Evolutionary conservation across 2,113 vertebrate genomes (phyloP).

Genomic region (Ursus arctos): DNA sequence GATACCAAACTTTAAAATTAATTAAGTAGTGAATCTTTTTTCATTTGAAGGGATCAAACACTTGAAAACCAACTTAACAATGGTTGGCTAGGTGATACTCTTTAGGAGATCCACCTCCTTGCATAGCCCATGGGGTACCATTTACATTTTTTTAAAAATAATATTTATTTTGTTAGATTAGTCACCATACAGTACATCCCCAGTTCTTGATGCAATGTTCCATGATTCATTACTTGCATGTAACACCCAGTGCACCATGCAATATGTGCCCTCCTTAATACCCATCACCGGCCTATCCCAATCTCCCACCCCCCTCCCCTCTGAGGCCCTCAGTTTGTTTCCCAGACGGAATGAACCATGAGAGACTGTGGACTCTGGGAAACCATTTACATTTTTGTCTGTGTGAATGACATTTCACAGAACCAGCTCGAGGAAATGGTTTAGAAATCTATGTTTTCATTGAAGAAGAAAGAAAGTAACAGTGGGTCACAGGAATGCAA

Average conservation of each 20-base stretch:
- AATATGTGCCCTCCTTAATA: too few relatives aligned
- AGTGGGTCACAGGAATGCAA: not conserved
- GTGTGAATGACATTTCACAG: not conserved
- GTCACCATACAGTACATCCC: too few relatives aligned
- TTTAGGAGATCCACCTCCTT: not conserved
- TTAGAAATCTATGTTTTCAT: not conserved
- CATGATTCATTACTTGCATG: too few relatives aligned
- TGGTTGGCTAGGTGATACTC: not conserved
- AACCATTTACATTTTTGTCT: not conserved
- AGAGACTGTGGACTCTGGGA: too few relatives aligned
- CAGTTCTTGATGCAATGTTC: too few relatives aligned
- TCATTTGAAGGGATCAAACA: not conserved
- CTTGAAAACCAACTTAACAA: not conserved
- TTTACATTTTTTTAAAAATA: not conserved
- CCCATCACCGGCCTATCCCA: too few relatives aligned
- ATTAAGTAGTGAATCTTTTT: not conserved
- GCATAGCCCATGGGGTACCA: not conserved
- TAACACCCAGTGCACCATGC: too few relatives aligned
- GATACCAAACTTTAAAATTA: not conserved
- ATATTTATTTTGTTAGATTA: too few relatives aligned
- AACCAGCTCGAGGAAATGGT: not conserved
- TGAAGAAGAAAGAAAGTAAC: not conserved
- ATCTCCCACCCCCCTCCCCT: too few relatives aligned
- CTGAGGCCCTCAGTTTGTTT: too few relatives aligned
- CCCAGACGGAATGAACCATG: too few relatives aligned